These are phyloP conservation scores for Pyrgilauda ruficollis DNA, from an alignment of 2,113 vertebrate genomes.

Conservation along the genomic window DNA sequence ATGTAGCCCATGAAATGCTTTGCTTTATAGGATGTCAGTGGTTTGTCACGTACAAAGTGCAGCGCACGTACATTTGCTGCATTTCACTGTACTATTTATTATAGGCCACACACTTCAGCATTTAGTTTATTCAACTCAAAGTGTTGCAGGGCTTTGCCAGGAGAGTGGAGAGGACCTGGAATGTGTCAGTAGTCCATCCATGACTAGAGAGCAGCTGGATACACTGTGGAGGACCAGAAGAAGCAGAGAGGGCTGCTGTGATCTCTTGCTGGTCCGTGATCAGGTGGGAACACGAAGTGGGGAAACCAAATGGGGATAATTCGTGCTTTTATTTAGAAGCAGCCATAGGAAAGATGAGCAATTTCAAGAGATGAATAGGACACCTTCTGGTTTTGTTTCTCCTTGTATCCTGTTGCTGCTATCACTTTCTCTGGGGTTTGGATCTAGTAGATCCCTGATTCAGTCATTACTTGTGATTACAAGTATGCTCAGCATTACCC, in stretches of 20 bases:
- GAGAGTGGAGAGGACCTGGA: neutral
- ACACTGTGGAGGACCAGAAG: neutral
- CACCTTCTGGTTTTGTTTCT: neutral
- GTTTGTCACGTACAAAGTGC: neutral
- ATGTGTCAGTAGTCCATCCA: neutral
- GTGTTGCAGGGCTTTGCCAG: neutral
- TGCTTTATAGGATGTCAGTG: neutral
- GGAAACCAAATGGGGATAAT: neutral
- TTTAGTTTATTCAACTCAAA: neutral
- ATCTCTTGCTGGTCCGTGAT: neutral
- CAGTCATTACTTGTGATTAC: neutral
- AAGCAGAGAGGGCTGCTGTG: neutral
- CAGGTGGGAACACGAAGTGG: fast-evolving
- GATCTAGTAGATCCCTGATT: neutral
- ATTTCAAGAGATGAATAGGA: neutral
- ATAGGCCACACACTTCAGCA: neutral
- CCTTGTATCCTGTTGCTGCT: neutral
- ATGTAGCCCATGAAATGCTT: neutral
- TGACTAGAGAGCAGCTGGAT: neutral
- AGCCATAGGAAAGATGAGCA: neutral
- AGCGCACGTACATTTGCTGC: neutral
- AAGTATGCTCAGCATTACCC: neutral
- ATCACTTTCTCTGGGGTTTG: neutral
- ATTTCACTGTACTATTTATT: neutral
- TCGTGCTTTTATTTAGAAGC: neutral